phyloP scores from a whole-genome alignment of 2,888 invertebrate genomes.

The Selenia dentaria region DNA sequence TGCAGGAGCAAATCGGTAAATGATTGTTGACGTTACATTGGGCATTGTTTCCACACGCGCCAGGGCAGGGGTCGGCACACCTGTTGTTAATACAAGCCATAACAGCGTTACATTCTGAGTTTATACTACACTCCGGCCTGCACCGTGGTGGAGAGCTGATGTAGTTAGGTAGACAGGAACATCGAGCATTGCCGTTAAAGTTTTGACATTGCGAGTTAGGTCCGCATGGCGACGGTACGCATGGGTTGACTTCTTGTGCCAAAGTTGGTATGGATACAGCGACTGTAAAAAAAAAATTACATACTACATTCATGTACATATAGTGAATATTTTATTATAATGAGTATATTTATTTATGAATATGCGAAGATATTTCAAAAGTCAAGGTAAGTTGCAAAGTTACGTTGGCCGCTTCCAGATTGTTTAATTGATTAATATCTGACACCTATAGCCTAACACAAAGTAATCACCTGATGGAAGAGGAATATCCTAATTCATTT shows the following conservation, averaged over 20 bases:
- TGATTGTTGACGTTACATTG: slow-evolving; percentile 90
- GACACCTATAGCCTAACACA: too few species aligned
- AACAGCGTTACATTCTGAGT: slow-evolving; percentile 88
- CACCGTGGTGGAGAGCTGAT: slow-evolving; percentile 91
- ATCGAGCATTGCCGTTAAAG: slow-evolving; percentile 87
- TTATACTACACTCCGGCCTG: slow-evolving; percentile 89
- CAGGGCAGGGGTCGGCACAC: slow-evolving; percentile 91
- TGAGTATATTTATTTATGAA: too few species aligned
- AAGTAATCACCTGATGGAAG: too few species aligned
- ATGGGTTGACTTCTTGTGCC: slow-evolving; percentile 80
- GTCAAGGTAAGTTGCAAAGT: too few species aligned
- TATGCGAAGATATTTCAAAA: too few species aligned
- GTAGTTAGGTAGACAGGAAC: slow-evolving; percentile 89
- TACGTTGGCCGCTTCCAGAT: too few species aligned
- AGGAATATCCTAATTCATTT: too few species aligned
- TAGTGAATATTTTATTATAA: too few species aligned
- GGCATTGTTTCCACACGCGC: slow-evolving; percentile 90
- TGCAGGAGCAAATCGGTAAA: slow-evolving; percentile 88
- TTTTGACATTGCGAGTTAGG: slow-evolving; percentile 90
- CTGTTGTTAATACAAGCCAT: slow-evolving; percentile 89
- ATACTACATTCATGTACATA: too few species aligned
- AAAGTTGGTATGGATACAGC: slow-evolving; percentile 52
- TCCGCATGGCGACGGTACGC: slow-evolving; percentile 91
- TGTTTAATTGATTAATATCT: too few species aligned
- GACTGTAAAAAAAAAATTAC: slow-evolving; percentile 41